A percentile compares a stretch with the other conserved stretches of the same genome.
Evolutionary conservation across 2,113 vertebrate genomes (phyloP).

Genomic region (Upupa epops): DNA sequence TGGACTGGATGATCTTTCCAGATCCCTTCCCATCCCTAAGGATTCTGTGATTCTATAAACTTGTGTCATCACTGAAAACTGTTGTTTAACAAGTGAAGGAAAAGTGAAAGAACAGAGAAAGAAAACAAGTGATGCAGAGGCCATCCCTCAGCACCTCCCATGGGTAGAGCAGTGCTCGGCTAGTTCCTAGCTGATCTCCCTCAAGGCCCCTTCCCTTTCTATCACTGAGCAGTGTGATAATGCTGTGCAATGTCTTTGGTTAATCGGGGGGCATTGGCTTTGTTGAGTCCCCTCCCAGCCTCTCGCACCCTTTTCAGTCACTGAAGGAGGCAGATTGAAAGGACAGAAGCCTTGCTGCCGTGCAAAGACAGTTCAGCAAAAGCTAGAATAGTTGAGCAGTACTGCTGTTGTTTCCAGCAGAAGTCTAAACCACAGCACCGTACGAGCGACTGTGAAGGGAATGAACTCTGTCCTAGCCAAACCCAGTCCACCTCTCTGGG

Average conservation of each 20-base stretch:
- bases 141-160: neutral
- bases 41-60: no score
- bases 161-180: neutral
- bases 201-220: neutral
- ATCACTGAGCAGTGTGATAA: neutral
- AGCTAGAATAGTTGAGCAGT: neutral
- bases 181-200: neutral
- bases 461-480: neutral
- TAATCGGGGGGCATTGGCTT: neutral
- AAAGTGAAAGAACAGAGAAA: neutral
- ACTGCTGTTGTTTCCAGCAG: neutral
- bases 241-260: neutral
- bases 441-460: neutral
- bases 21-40: no score
- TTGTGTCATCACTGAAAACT: no score
- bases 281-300: neutral
- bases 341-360: neutral
- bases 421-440: neutral
- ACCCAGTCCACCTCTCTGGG: fast-evolving
- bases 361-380: neutral
- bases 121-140: neutral
- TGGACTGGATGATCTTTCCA: no score
- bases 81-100: neutral
- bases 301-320: fast-evolving
- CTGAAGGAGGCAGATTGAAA: neutral